A percentile compares a stretch with the other conserved stretches of the same genome.
phyloP scores from a whole-genome alignment of 2,888 invertebrate species.

The Bimastos eiseni region DNA sequence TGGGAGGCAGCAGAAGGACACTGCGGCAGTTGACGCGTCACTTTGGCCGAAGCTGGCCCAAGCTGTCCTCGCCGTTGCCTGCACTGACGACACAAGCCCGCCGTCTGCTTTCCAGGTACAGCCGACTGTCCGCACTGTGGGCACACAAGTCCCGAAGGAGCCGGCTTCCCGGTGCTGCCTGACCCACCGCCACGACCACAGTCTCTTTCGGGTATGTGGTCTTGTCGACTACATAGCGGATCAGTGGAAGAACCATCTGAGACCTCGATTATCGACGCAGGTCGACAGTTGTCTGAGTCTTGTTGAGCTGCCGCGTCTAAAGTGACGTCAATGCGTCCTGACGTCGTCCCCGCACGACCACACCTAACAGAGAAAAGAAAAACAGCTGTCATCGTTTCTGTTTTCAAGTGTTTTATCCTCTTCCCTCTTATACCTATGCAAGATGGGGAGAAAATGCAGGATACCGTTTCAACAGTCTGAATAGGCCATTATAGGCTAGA shows the following conservation, averaged over 20 bases:
- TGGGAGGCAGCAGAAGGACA: not conserved
- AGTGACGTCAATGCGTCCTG: not conserved
- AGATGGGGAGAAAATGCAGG: too few species aligned
- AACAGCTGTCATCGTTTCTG: not conserved
- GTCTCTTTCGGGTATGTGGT: not conserved
- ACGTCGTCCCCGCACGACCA: not conserved
- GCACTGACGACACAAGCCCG: not conserved
- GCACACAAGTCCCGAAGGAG: not conserved
- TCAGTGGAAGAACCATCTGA: not conserved
- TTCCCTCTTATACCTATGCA: not conserved
- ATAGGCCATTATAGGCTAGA: not conserved
- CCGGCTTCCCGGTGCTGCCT: not conserved
- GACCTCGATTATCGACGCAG: not conserved
- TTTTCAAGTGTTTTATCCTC: not conserved
- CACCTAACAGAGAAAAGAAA: not conserved
- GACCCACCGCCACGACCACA: not conserved
- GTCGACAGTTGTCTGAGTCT: not conserved
- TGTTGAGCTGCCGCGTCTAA: not conserved
- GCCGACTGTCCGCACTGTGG: constrained; percentile 5
- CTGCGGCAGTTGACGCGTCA: not conserved
- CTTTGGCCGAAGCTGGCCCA: not conserved
- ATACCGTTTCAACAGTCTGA: not conserved
- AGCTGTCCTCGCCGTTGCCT: not conserved
- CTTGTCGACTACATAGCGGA: not conserved
- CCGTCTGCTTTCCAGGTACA: not conserved